Conservation (phyloP, 2,797 vertebrate species). For the Sebastes kiyomatsui region DNA sequence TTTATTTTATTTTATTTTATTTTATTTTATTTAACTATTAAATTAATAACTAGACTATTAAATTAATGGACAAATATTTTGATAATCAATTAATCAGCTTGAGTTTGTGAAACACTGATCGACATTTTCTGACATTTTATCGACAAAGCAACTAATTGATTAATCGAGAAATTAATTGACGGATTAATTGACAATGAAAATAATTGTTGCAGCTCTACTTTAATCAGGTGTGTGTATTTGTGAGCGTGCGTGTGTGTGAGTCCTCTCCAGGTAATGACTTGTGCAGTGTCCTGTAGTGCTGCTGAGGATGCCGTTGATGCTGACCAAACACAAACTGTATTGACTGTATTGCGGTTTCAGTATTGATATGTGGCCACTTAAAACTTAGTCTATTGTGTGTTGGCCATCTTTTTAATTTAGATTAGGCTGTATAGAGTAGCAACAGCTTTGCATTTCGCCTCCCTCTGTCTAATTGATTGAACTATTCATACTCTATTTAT, state of each 20-base stretch:
- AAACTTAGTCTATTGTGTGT: slow-evolving; percentile 6
- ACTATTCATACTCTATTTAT: background rate
- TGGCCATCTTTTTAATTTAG: slow-evolving; percentile 51
- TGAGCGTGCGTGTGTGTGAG: background rate
- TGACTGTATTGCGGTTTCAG: slow-evolving; percentile 46
- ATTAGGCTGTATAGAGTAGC: background rate
- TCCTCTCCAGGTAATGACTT: slow-evolving; percentile 11
- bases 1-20: too few species aligned
- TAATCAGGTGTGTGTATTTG: background rate
- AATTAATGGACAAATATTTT: too few species aligned
- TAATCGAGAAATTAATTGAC: too few species aligned
- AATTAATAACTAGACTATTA: too few species aligned
- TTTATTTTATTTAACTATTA: too few species aligned
- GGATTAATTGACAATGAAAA: too few species aligned
- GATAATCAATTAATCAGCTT: too few species aligned
- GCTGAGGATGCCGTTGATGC: slow-evolving; percentile 39
- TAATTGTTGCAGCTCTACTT: too few species aligned
- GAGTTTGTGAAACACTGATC: too few species aligned
- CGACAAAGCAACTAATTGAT: too few species aligned
- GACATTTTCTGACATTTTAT: too few species aligned
- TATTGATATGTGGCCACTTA: slow-evolving; percentile 58
- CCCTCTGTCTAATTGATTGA: background rate
- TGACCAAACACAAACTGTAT: slow-evolving; percentile 47
- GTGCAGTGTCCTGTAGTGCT: slow-evolving; percentile 25
- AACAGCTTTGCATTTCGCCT: background rate